phyloP scores from a whole-genome alignment of 2,113 vertebrate genomes.

The Zosterops lateralis region DNA sequence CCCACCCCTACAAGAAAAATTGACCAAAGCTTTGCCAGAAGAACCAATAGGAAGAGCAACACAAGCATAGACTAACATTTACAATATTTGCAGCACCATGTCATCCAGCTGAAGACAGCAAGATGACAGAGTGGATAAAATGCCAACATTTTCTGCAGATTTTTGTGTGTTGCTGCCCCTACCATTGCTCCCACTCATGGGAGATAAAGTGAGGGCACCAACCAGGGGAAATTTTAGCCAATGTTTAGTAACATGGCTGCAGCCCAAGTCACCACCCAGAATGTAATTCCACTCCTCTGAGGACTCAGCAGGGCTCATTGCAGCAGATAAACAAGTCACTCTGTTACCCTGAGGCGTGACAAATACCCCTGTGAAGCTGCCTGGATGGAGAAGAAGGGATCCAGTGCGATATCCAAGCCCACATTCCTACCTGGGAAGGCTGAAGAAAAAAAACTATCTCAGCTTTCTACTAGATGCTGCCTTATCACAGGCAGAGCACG shows the following conservation, averaged over 20 bases:
- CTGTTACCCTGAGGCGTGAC: constrained; percentile 21
- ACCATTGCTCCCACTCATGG: neutral
- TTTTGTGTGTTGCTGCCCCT: neutral
- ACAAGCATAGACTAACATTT: neutral
- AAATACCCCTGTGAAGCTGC: neutral
- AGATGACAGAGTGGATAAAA: neutral
- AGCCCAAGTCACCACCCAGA: constrained; percentile 2
- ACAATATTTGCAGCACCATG: neutral
- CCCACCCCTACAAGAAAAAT: neutral
- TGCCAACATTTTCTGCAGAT: neutral
- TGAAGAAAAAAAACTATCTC: neutral
- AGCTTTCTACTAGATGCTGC: neutral
- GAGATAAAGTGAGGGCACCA: neutral
- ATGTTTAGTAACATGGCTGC: neutral
- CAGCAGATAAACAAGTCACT: constrained; percentile 47
- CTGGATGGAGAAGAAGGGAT: constrained; percentile 1
- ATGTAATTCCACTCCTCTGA: constrained; percentile 62
- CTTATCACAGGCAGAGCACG: neutral
- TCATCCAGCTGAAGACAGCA: neutral
- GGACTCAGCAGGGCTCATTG: constrained; percentile 30
- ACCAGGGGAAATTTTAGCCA: constrained; percentile 19
- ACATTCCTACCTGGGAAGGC: constrained; percentile 1
- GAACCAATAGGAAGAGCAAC: neutral
- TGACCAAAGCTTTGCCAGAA: neutral
- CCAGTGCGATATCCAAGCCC: neutral